Base-by-base conservation (phyloP, 2,797 vertebrate genomes). In the Cyclopterus lumpus region DNA sequence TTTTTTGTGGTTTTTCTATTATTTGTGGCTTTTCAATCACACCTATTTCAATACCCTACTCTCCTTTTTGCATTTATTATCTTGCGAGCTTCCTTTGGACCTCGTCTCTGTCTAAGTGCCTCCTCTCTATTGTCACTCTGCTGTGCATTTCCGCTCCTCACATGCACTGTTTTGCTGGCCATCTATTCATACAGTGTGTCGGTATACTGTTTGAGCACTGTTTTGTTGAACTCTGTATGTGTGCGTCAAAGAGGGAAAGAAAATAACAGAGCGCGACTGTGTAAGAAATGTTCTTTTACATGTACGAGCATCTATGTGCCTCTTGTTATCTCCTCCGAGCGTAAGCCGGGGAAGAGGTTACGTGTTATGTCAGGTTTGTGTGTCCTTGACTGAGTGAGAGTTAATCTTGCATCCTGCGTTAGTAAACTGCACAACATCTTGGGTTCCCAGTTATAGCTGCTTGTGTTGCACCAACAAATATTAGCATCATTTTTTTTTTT, bases 11-110 rank as follows among this genome's bases (percentile, higher is more conserved):
- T 63, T 77, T 75, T 62, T 72, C 59, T 58, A 5, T 53, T 61
- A 75, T 77, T 65, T 67, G 48, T 36, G 26, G 60, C 51, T 76
- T 80, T 73, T 82, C 74, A 71, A 12, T 81, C 71, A 67, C 49
- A 67, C 57, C 20, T 58, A 26, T 82, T 80, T 81, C 54, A 86
- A 51, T 59, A 60, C 32, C 14, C 38, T 6, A 12, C 54, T 58
- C 53, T 67, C 20, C 18, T 51, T 57, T 2, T 63, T 61, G 51
- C 65, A 38, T 76, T 59, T 34, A 1, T 55, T 30, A 55, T 55
- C 26, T 16, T 18, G 26, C 7, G 8, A 65, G 20, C 30, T 0
- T 1, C 71, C 28, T 61, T 34, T 57, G 55, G 58, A 75, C 59
- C 42, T 61, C 14, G 5, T 77, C 61, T 81, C 32, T 36, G 40